These are phyloP conservation scores for Anableps anableps DNA, from an alignment of 2,797 vertebrate genomes.

Conservation along the genomic window DNA sequence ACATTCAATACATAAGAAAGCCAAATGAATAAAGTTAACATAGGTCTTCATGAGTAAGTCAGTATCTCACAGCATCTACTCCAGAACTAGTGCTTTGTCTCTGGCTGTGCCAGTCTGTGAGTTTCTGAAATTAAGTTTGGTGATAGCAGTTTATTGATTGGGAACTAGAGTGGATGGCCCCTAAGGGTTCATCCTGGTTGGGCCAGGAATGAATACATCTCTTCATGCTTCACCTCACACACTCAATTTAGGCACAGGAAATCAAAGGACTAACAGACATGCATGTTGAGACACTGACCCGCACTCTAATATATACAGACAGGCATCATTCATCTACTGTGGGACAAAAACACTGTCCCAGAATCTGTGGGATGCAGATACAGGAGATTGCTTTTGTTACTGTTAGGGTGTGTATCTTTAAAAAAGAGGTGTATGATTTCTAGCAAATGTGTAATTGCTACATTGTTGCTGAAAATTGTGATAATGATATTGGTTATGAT, in stretches of 20 bases:
- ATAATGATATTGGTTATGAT: not conserved
- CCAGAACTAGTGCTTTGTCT: conserved; percentile 35
- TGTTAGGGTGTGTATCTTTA: not conserved
- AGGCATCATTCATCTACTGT: conserved; percentile 67
- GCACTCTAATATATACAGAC: conserved; percentile 70
- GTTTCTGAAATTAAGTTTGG: conserved; percentile 85
- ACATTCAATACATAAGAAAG: not conserved
- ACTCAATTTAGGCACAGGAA: conserved; percentile 80
- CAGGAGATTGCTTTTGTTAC: not conserved
- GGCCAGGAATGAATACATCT: conserved; percentile 88
- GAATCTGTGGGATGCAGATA: conserved; percentile 60
- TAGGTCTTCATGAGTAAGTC: not conserved
- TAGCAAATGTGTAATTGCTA: not conserved
- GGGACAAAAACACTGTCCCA: conserved; percentile 60
- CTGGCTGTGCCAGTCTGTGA: conserved; percentile 54
- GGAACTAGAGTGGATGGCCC: conserved; percentile 85
- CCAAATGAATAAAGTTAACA: not conserved
- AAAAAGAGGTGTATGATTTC: not conserved
- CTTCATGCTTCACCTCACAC: conserved; percentile 86
- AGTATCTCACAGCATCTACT: conserved; percentile 15
- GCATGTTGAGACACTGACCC: conserved; percentile 70
- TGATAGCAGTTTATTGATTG: conserved; percentile 98
- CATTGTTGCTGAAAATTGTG: not conserved
- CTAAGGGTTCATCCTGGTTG: conserved; percentile 85
- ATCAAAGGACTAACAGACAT: conserved; percentile 57